phyloP scores from a whole-genome alignment of 2,797 vertebrate species.

The Helarctos malayanus region DNA sequence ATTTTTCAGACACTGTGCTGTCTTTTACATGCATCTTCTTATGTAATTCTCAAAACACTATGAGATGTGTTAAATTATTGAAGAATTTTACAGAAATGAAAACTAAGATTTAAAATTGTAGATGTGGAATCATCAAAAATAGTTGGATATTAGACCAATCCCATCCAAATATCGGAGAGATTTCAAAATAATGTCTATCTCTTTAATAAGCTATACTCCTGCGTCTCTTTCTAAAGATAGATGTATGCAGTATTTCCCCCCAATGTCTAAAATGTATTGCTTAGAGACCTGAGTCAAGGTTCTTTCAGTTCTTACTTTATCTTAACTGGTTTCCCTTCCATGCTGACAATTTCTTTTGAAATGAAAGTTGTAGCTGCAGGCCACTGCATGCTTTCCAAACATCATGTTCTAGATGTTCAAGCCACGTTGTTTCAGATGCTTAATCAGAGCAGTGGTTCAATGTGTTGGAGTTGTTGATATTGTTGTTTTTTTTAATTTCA shows the following conservation, averaged over 20 bases:
- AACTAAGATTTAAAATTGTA: neutral
- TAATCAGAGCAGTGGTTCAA: neutral
- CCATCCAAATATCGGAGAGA: neutral
- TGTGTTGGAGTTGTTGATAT: neutral
- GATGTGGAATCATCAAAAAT: neutral
- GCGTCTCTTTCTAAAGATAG: neutral
- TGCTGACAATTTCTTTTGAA: slow-evolving; percentile 30
- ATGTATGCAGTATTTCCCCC: neutral
- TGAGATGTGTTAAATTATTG: neutral
- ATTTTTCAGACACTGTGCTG: neutral
- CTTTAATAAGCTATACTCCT: neutral
- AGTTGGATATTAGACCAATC: neutral
- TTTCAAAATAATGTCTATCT: neutral
- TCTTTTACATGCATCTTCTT: neutral
- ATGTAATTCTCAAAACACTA: neutral
- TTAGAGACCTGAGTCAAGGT: neutral
- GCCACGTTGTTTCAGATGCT: neutral
- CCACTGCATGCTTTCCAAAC: neutral
- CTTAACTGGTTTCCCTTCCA: neutral
- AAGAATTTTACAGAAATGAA: neutral
- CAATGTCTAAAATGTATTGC: neutral
- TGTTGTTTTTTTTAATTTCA: neutral
- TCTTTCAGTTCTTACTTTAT: neutral
- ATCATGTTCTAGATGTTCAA: neutral
- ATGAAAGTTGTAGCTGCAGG: neutral